Conservation (phyloP, 23 tunicate species). For the Botrylloides violaceus region DNA sequence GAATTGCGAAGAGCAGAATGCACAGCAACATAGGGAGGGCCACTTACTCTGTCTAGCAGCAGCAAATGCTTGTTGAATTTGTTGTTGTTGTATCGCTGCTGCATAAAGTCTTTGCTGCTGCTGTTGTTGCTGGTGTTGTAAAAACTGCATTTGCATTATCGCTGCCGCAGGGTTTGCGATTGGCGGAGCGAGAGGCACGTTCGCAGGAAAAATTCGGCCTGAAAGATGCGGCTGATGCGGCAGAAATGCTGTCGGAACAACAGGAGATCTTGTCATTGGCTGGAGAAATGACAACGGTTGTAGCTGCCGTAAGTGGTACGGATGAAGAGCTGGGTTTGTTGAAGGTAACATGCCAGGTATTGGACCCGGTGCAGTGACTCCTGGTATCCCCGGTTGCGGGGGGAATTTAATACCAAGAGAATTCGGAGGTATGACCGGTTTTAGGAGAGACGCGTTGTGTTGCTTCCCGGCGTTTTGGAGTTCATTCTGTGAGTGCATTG, state of each 20-base stretch:
- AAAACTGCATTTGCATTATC: slow-evolving; percentile 59
- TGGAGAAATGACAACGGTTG: slow-evolving; percentile 11
- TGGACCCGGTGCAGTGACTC: slow-evolving; percentile 22
- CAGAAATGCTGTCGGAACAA: slow-evolving; percentile 31
- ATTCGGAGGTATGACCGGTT: slow-evolving; percentile 6
- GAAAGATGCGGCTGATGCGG: slow-evolving; percentile 25
- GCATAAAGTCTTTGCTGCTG: slow-evolving; percentile 24
- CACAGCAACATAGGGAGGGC: background rate
- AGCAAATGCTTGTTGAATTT: slow-evolving; percentile 33
- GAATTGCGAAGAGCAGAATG: too few relatives aligned
- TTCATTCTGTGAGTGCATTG: background rate
- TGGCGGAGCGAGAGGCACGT: slow-evolving; percentile 30
- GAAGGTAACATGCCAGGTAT: slow-evolving; percentile 31
- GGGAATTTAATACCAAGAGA: slow-evolving; percentile 18
- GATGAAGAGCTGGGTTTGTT: slow-evolving; percentile 8
- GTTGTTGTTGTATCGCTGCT: slow-evolving; percentile 42
- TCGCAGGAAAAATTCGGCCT: slow-evolving; percentile 29
- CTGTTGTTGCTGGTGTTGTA: slow-evolving; percentile 41
- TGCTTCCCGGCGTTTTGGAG: background rate
- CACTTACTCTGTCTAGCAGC: slow-evolving; percentile 45
- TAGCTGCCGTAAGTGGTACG: slow-evolving; percentile 5
- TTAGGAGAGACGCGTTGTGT: background rate
- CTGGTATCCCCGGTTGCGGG: slow-evolving; percentile 24
- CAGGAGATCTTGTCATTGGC: slow-evolving; percentile 17
- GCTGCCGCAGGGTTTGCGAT: slow-evolving; percentile 33